phyloP scores from a whole-genome alignment of 2,888 invertebrate species.

The Drosophila kanekoi region DNA sequence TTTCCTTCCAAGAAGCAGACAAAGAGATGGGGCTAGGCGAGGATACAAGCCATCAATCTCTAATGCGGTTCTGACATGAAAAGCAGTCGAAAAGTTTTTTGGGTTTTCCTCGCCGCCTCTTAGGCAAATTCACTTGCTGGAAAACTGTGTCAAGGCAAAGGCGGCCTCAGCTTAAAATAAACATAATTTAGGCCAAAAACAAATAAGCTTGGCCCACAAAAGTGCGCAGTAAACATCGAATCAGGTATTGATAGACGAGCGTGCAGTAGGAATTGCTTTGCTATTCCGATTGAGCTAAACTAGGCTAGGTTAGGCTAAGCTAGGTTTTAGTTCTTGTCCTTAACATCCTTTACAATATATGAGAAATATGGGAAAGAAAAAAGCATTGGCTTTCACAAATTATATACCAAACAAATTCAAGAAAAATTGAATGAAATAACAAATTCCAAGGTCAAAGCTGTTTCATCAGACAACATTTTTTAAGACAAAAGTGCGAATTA shows the following conservation, averaged over 20 bases:
- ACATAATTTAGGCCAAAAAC: slow-evolving; percentile 43
- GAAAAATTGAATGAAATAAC: too few species aligned
- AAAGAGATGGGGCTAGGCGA: too few species aligned
- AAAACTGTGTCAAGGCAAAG: slow-evolving; percentile 67
- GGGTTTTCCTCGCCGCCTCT: slow-evolving; percentile 6
- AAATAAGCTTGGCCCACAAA: slow-evolving; percentile 7
- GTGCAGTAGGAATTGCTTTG: too few species aligned
- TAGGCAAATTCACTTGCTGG: slow-evolving; percentile 24
- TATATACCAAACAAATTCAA: too few species aligned
- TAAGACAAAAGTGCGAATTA: too few species aligned
- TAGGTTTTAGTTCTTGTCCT: too few species aligned
- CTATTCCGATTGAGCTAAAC: neutral
- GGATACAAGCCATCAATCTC: slow-evolving; percentile 46
- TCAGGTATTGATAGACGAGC: slow-evolving; percentile 32
- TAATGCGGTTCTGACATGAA: slow-evolving; percentile 31
- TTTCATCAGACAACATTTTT: too few species aligned
- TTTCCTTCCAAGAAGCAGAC: neutral
- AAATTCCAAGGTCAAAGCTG: too few species aligned
- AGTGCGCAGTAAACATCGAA: neutral
- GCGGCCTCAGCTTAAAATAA: slow-evolving; percentile 55
- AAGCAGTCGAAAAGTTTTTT: slow-evolving; percentile 42
- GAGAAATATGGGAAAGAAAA: too few species aligned
- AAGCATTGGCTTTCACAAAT: too few species aligned
- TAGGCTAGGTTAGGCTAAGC: neutral
- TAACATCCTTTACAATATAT: too few species aligned